phyloP scores from a whole-genome alignment of 2,888 invertebrate species.

The Philaethria dido region DNA sequence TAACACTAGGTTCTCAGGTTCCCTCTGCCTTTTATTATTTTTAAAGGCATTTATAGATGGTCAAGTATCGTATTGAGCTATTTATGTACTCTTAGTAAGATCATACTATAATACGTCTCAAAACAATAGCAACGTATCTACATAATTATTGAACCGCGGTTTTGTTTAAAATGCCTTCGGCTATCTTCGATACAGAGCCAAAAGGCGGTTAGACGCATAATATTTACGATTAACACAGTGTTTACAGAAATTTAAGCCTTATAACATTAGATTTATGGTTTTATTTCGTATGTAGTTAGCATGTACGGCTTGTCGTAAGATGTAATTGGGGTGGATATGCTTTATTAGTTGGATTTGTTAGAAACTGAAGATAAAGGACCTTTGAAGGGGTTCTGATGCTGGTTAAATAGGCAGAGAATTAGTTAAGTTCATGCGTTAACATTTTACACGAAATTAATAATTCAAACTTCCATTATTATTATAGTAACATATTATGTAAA shows the following conservation, averaged over 20 bases:
- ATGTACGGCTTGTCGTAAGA: slow-evolving; percentile 29
- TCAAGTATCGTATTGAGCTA: not conserved
- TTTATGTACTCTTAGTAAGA: slow-evolving; percentile 3
- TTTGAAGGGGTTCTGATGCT: slow-evolving; percentile 59
- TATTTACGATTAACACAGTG: slow-evolving; percentile 28
- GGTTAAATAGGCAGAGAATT: slow-evolving; percentile 53
- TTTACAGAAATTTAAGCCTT: slow-evolving; percentile 19
- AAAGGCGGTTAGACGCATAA: slow-evolving; percentile 32
- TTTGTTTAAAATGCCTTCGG: slow-evolving; percentile 39
- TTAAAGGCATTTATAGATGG: not conserved
- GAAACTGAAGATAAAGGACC: slow-evolving; percentile 62
- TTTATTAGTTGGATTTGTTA: slow-evolving; percentile 63
- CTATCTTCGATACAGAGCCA: slow-evolving; percentile 34
- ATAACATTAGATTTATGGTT: not conserved
- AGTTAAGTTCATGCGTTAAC: slow-evolving; percentile 54
- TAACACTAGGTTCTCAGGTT: too few relatives aligned
- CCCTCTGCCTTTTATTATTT: too few relatives aligned
- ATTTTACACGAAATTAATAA: slow-evolving; percentile 50
- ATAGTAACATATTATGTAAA: slow-evolving; percentile 24
- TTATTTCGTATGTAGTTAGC: not conserved
- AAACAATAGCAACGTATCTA: slow-evolving; percentile 39
- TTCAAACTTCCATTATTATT: slow-evolving; percentile 37
- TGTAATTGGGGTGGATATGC: slow-evolving; percentile 65
- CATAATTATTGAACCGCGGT: slow-evolving; percentile 37
- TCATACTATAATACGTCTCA: slow-evolving; percentile 25